Evolutionary conservation across 2,113 vertebrate genomes (phyloP).

Genomic region (Clinocottus analis): DNA sequence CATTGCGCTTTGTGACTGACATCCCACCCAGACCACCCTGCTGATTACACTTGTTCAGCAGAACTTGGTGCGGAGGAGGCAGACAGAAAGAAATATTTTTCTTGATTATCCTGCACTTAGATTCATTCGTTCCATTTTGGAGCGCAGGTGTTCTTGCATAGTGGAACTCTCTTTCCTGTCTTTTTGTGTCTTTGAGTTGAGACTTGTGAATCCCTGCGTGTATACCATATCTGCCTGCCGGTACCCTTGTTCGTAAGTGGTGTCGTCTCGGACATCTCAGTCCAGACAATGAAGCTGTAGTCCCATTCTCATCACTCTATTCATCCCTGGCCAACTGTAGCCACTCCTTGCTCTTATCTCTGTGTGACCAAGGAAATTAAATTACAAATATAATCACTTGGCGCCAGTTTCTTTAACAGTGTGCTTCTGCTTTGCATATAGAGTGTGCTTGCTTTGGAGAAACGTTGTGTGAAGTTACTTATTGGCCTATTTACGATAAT

Average conservation of each 20-base stretch:
- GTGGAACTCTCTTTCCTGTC: not conserved
- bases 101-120: constrained; percentile 43
- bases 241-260: constrained; percentile 56
- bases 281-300: constrained; percentile 76
- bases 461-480: constrained; percentile 73
- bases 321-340: constrained; percentile 71
- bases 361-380: constrained; percentile 84
- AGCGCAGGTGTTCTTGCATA: constrained; percentile 16
- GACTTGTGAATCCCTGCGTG: constrained; percentile 14
- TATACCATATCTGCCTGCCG: constrained; percentile 24
- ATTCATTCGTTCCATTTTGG: constrained; percentile 21
- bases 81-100: constrained; percentile 21
- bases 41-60: constrained; percentile 73
- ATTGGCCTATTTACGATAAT: constrained; percentile 81
- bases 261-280: constrained; percentile 64
- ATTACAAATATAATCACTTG: constrained; percentile 86
- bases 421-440: constrained; percentile 83
- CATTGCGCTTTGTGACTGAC: constrained; percentile 70
- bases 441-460: constrained; percentile 77
- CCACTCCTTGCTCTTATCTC: constrained; percentile 77
- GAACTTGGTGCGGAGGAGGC: constrained; percentile 41
- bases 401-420: constrained; percentile 74
- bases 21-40: constrained; percentile 50
- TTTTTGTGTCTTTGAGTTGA: constrained; percentile 32
- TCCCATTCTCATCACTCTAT: constrained; percentile 67